Evolutionary conservation across 2,113 vertebrate genomes (phyloP), one percentile per base, ranked within the genome.

Genomic region (Uria aalge): DNA sequence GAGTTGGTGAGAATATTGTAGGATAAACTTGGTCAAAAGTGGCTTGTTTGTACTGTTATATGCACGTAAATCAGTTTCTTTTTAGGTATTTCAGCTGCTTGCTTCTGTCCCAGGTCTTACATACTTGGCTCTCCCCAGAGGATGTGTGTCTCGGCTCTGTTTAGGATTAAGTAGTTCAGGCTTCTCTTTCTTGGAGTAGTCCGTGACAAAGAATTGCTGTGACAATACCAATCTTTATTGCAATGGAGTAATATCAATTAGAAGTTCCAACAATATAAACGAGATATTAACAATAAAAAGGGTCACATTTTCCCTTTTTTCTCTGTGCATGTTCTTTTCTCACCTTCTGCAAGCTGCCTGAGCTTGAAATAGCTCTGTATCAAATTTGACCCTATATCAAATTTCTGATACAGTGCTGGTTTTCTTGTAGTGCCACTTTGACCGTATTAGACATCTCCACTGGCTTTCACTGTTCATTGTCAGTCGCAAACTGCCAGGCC

Each of bases 1-100:
- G 99, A 98, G 98, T 99, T 45, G 99, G 99, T 99, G 98, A 96
- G 98, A 69, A 34, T 78, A 43, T 55, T 92, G 22, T 53, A 69
- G 47, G 30, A 56, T 77, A 60, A 38, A 79, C 10, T 83, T 64
- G 18, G 5, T 66, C 12, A 59, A 50, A 88, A 74, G 14, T 9
- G 9, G 5, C 32, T 77, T 68, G 8, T 50, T 76, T 73, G 3
- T 87, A n/a, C 23, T 67, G 8, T 23, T 68, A 21, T 11, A 19
- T 29, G 34, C 9, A 6, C 50, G 22, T 60, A 77, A 48, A 64
- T 48, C 9, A 36, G 5, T 59, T 71, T 50, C 29, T 73, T 86
- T 73, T 15, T 69, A 62, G 19, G 67, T 60, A 47, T 40, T 75
- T 78, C 36, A 48, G 11, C 24, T 66, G 12, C 41, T 55, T 67